phyloP scores from a whole-genome alignment of 2,113 vertebrate species.

The Centrocercus urophasianus region DNA sequence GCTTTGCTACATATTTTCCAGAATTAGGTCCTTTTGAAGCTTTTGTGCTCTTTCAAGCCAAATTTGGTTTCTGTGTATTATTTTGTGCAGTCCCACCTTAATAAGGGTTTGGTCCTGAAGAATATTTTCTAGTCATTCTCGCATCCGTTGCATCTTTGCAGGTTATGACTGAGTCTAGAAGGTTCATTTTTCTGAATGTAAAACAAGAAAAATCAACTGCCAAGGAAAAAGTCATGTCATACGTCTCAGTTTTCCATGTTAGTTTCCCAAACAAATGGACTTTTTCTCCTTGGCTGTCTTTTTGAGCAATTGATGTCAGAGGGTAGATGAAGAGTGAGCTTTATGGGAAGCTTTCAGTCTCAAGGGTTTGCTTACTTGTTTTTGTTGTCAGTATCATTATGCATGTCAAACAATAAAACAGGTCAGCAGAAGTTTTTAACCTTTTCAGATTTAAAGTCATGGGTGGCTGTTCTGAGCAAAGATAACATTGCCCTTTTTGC shows the following conservation, averaged over 20 bases:
- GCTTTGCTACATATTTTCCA: neutral
- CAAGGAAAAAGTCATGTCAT: neutral
- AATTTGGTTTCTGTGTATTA: neutral
- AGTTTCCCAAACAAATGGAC: neutral
- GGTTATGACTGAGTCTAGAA: neutral
- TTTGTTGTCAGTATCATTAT: neutral
- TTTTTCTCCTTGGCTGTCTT: neutral
- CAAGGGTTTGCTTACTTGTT: neutral
- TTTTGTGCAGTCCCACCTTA: neutral
- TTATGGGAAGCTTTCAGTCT: neutral
- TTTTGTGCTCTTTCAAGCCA: neutral
- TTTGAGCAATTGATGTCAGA: neutral
- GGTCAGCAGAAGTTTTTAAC: neutral
- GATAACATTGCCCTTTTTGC: neutral
- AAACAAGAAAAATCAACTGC: neutral
- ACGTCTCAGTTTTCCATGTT: neutral
- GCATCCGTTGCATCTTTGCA: neutral
- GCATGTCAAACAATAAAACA: neutral
- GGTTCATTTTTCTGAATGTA: neutral
- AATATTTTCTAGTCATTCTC: neutral
- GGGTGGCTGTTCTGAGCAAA: neutral
- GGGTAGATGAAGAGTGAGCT: neutral
- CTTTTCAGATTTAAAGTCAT: neutral
- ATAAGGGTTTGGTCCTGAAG: neutral
- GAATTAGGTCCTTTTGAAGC: neutral